Evolutionary conservation across 37 sponge, comb jelly and placozoan species (phyloP).

Genomic region (Geodia barretti): DNA sequence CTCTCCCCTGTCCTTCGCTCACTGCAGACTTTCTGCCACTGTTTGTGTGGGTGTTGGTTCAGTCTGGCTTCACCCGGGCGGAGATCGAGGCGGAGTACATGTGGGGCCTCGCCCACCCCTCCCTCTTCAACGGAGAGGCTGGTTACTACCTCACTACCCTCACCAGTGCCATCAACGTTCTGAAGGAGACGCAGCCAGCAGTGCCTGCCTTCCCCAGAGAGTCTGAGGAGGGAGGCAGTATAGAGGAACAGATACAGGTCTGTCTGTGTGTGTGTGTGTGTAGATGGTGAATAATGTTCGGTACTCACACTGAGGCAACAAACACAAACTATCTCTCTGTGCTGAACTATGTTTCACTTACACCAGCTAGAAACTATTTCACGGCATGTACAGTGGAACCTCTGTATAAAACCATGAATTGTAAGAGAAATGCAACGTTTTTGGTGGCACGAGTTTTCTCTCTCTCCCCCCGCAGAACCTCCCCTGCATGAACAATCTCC

Average conservation of each 20-base stretch:
- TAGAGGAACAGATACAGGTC: not conserved
- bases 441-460: not conserved
- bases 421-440: too few relatives aligned
- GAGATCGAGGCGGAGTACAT: conserved; percentile 93
- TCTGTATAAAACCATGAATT: too few relatives aligned
- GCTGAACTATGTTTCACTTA: too few relatives aligned
- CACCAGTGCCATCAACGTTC: conserved; percentile 81
- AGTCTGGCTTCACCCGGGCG: conserved; percentile 63
- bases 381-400: too few relatives aligned
- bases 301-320: too few relatives aligned
- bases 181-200: conserved; percentile 45
- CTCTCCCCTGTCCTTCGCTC: not conserved
- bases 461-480: conserved; percentile 6
- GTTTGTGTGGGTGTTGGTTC: conserved; percentile 90
- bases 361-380: too few relatives aligned
- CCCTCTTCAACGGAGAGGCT: conserved; percentile 87
- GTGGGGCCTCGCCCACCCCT: conserved; percentile 91
- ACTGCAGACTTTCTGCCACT: conserved; percentile 89
- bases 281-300: too few relatives aligned
- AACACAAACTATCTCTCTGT: too few relatives aligned
- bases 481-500: conserved; percentile 42
- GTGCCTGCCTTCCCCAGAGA: not conserved
- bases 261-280: too few relatives aligned
- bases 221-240: conserved; percentile 1
- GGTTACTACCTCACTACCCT: conserved; percentile 96